phyloP scores from a whole-genome alignment of 2,113 vertebrate species.

The Brachirus orientalis region DNA sequence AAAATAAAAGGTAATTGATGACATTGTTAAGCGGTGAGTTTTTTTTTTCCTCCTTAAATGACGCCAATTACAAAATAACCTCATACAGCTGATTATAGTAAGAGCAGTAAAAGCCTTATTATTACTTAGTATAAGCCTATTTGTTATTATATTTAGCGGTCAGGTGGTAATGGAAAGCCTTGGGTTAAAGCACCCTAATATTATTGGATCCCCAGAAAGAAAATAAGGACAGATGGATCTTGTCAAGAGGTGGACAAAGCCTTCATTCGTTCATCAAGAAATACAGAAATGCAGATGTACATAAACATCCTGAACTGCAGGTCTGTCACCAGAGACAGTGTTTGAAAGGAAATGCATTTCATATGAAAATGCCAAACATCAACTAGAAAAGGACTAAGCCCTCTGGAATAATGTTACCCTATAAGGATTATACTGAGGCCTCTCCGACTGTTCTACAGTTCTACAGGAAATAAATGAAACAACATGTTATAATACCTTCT shows the following conservation, averaged over 20 bases:
- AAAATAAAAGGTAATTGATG: background rate
- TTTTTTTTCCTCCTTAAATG: background rate
- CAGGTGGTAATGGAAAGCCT: background rate
- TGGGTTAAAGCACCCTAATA: background rate
- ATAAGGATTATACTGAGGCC: background rate
- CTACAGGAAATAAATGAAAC: background rate
- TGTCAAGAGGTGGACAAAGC: background rate
- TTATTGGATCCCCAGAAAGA: background rate
- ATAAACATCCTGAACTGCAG: too few species aligned
- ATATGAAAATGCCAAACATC: too few species aligned
- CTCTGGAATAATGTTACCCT: background rate
- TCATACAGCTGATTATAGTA: background rate
- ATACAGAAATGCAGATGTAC: background rate
- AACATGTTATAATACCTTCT: background rate
- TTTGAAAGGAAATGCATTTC: too few species aligned
- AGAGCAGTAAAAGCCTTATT: background rate
- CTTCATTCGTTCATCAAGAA: background rate
- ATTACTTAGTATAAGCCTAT: too few species aligned
- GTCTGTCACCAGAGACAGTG: background rate
- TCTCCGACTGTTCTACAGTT: too few species aligned
- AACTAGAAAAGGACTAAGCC: background rate
- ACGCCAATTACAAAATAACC: background rate
- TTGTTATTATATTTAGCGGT: background rate
- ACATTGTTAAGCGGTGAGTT: background rate
- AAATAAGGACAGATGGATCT: conserved; percentile 4